phyloP scores from a whole-genome alignment of 2,113 vertebrate genomes.

The Zosterops borbonicus region DNA sequence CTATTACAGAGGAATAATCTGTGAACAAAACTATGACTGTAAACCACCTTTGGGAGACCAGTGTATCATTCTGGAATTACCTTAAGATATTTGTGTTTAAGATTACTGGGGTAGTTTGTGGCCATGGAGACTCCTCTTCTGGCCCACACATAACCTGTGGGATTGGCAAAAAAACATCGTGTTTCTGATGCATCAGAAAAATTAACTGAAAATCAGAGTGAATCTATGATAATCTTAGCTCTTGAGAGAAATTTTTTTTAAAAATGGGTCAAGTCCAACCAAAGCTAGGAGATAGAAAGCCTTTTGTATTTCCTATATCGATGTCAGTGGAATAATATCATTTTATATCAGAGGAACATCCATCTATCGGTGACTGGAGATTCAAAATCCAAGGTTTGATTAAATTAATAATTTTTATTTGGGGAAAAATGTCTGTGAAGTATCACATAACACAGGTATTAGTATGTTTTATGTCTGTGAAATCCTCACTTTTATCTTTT shows the following conservation, averaged over 20 bases:
- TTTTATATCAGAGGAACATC: background rate
- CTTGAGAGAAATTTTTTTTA: no score
- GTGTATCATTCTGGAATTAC: background rate
- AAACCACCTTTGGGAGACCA: background rate
- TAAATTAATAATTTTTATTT: constrained; percentile 1
- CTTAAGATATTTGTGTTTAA: background rate
- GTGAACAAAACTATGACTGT: background rate
- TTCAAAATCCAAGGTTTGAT: background rate
- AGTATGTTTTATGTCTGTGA: background rate
- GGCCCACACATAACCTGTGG: background rate
- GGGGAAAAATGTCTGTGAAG: background rate
- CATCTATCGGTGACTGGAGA: background rate
- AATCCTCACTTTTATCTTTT: constrained; percentile 17
- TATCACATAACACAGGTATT: background rate
- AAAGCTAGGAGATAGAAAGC: background rate
- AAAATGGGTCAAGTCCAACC: background rate
- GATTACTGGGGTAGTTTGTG: background rate
- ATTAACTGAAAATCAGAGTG: background rate
- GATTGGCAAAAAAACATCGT: background rate
- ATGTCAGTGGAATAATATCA: background rate
- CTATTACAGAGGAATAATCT: background rate
- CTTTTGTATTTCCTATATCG: background rate
- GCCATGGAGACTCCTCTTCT: background rate
- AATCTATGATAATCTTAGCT: background rate
- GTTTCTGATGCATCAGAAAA: background rate